Base-by-base conservation (phyloP, 2,113 vertebrate species). In the Urocynchramus pylzowi region DNA sequence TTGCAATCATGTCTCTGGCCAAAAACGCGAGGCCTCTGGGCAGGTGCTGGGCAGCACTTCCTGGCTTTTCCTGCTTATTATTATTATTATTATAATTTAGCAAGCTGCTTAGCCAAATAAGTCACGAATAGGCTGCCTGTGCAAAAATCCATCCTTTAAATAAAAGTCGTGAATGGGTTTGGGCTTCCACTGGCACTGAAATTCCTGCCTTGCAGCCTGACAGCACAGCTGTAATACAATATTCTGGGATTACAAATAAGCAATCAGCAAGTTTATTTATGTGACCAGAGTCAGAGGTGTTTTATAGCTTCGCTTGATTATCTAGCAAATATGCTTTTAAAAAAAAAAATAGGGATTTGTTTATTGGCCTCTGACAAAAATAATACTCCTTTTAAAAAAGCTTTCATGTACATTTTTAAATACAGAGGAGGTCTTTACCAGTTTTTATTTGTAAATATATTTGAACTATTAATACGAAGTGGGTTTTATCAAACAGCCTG, bases 261-360 rank as follows among this genome's bases (percentile, higher is more conserved):
- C 74, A 39, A 87, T 84, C 63, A 18, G 78, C 89, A 68, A 56
- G 79, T 93, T 97, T 94, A 90, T 93, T 96, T 97, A 81, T 96
- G 94, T 10, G 42, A 8, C 52, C 9, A 12, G 56, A 64, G 84
- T 87, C 88, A 92, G 84, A 67, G 85, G 77, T 71, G 56, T 83
- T 83, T 75, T 64, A 21, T 57, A 28, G 77, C 67, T 79, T 89
- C 3, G 0, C 47, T 65, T 89, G 33, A 74, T 31, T 76, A 65
- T 53, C 59, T 93, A 79, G 41, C 89, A 83, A 91, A 89, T 47
- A 16, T 0, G 7, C 6, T 31, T 59, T 42, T 4, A 2, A 2
- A 16, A 63, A 63, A 64, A 81, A 78, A 52, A 76, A 27, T 2
- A 49, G 8, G 4, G 23, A 12, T 37, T 35, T 5, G 5, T 71